phyloP scores from a whole-genome alignment of 2,113 vertebrate genomes.

The Halichoerus grypus region DNA sequence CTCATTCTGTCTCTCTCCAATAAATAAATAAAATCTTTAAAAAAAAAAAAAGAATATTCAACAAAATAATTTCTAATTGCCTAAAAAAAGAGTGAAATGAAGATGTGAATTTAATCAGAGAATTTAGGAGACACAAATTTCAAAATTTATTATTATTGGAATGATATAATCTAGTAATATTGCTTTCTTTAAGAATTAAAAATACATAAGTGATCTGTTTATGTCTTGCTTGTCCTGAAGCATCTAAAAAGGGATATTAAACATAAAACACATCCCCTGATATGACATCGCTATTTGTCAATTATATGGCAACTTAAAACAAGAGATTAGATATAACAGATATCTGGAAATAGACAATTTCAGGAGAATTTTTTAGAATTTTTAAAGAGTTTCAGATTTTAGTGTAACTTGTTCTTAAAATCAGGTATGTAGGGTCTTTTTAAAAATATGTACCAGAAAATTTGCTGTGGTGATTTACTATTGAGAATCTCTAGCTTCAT shows the following conservation, averaged over 20 bases:
- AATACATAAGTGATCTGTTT: neutral
- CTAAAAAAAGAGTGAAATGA: neutral
- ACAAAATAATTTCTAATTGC: neutral
- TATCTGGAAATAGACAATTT: neutral
- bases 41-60: neutral
- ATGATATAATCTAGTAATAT: neutral
- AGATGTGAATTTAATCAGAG: neutral
- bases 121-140: neutral
- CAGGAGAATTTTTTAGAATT: neutral
- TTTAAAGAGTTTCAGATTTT: neutral
- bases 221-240: neutral
- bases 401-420: neutral
- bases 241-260: conserved; percentile 17
- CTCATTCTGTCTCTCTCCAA: too few species aligned
- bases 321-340: neutral
- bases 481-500: conserved; percentile 56
- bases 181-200: neutral
- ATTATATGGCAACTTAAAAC: neutral
- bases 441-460: neutral
- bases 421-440: neutral
- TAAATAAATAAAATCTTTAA: too few species aligned
- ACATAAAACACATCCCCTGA: neutral
- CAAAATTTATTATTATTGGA: neutral
- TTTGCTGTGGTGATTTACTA: neutral
- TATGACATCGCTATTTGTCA: neutral